Percentiles rank a stretch among this genome's conserved stretches.
These are phyloP conservation scores for Petrocephalus microphthalmus DNA, from an alignment of 2,113 vertebrate genomes.

Conservation along the genomic window DNA sequence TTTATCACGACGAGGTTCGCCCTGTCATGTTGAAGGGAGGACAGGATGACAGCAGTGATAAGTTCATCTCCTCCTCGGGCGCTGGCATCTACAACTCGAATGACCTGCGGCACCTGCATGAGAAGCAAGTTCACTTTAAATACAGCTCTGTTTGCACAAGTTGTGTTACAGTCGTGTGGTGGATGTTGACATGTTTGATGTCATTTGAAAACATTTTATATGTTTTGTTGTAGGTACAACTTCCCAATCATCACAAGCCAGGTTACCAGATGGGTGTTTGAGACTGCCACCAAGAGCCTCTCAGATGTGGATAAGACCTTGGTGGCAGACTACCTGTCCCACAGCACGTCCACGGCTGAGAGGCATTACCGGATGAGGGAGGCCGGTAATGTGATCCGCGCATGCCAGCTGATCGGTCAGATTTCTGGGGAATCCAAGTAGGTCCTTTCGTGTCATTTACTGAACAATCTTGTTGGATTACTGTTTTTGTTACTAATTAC, in stretches of 20 bases:
- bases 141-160: not conserved
- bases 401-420: not conserved
- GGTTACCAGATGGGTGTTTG: constrained; percentile 5
- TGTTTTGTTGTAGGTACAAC: constrained; percentile 14
- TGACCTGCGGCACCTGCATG: constrained; percentile 3
- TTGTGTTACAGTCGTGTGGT: not conserved
- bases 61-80: not conserved
- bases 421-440: not conserved
- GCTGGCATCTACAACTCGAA: constrained; percentile 5
- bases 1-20: not conserved
- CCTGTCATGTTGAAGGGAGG: not conserved
- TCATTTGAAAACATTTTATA: not conserved
- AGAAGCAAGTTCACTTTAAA: constrained; percentile 2
- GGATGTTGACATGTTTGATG: not conserved
- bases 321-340: not conserved
- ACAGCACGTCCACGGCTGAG: not conserved
- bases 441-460: not conserved
- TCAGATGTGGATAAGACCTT: not conserved
- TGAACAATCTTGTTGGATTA: not conserved
- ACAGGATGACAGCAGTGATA: not conserved
- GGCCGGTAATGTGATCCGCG: not conserved
- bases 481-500: not conserved
- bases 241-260: constrained; percentile 7
- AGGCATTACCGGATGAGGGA: not conserved
- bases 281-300: not conserved